Conservation (phyloP, 2,113 vertebrate genomes). For the Perognathus longimembris region DNA sequence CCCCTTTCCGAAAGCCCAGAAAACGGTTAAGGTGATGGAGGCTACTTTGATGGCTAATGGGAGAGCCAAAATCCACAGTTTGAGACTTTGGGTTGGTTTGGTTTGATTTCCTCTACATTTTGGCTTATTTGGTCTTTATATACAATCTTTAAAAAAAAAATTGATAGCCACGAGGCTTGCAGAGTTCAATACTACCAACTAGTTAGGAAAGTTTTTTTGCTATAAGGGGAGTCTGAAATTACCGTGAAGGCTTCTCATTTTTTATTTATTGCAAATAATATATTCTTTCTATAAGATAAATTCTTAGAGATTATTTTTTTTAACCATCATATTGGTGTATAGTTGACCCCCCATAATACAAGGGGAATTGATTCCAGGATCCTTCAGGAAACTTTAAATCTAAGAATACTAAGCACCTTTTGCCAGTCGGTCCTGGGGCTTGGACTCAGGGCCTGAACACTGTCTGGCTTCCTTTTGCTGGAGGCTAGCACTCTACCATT, state of each 20-base stretch:
- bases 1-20: not conserved
- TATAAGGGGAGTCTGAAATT: not conserved
- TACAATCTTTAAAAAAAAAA: not conserved
- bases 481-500: too few relatives aligned
- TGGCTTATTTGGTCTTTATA: not conserved
- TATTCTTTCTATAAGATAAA: not conserved
- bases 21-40: not conserved
- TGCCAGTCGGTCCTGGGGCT: not conserved
- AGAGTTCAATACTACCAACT: not conserved
- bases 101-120: not conserved
- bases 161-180: slow-evolving; percentile 31
- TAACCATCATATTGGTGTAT: not conserved
- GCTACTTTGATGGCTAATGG: not conserved
- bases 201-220: slow-evolving; percentile 1
- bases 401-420: not conserved
- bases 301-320: slow-evolving; percentile 44
- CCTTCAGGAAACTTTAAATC: not conserved
- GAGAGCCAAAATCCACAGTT: not conserved
- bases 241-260: not conserved
- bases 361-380: not conserved
- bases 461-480: too few relatives aligned
- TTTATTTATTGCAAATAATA: slow-evolving; percentile 30
- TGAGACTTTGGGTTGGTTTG: not conserved
- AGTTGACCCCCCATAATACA: not conserved
- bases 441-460: too few relatives aligned